Evolutionary conservation across 2,888 invertebrate genomes (phyloP).

Genomic region (Synanthedon andrenaeformis): DNA sequence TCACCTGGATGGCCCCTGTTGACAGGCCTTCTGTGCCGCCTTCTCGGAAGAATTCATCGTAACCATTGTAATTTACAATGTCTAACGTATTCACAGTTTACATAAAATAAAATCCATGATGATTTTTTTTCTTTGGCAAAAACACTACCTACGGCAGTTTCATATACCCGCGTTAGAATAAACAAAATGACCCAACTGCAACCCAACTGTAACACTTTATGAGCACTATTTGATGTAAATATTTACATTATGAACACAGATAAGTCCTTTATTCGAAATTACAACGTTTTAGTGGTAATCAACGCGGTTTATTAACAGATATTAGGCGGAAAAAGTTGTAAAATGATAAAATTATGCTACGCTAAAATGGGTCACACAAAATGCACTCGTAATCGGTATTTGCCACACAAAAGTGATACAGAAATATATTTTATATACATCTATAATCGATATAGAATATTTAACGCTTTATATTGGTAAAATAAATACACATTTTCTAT

Average conservation of each 20-base stretch:
- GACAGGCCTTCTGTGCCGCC: constrained; percentile 67
- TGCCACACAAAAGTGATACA: not conserved
- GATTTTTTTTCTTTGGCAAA: not conserved
- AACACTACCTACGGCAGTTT: not conserved
- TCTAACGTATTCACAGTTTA: not conserved
- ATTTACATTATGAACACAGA: not conserved
- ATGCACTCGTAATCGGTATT: not conserved
- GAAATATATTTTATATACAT: not conserved
- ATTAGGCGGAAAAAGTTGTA: not conserved
- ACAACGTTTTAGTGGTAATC: not conserved
- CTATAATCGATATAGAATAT: not conserved
- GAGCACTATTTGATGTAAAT: not conserved
- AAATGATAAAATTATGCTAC: not conserved
- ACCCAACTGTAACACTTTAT: too few relatives aligned
- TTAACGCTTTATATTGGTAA: not conserved
- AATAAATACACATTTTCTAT: not conserved
- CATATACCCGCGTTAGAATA: too few relatives aligned
- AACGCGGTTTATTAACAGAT: not conserved
- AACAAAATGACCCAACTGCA: too few relatives aligned
- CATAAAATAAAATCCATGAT: not conserved
- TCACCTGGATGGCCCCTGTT: constrained; percentile 63
- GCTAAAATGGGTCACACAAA: not conserved
- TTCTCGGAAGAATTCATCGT: constrained; percentile 67
- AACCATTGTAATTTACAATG: constrained; percentile 50
- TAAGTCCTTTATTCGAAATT: not conserved